phyloP scores from a whole-genome alignment of 1,140 invertebrate genomes.

The Brachystomella parvula region DNA sequence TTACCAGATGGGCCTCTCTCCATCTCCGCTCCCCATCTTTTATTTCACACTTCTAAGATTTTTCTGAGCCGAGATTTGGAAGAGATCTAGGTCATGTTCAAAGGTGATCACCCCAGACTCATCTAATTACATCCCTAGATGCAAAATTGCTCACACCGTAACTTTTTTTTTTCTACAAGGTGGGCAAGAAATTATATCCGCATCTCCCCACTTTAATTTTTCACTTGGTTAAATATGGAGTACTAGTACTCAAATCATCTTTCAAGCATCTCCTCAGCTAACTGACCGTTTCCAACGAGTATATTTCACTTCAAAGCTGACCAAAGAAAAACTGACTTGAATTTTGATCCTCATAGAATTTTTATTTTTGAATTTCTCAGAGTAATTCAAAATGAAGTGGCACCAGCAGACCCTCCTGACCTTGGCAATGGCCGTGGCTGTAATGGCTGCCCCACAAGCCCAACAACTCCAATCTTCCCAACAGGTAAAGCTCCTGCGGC shows the following conservation, averaged over 20 bases:
- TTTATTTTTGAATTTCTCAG: background rate
- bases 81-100: constrained; percentile 25
- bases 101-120: constrained; percentile 20
- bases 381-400: constrained; percentile 30
- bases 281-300: background rate
- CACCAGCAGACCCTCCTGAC: constrained; percentile 30
- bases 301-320: background rate
- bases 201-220: constrained; percentile 18
- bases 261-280: background rate
- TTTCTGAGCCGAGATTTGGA: too few relatives aligned
- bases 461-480: constrained; percentile 28
- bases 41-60: too few relatives aligned
- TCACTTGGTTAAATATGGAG: too few relatives aligned
- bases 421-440: constrained; percentile 32
- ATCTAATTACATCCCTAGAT: constrained; percentile 23
- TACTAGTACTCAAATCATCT: background rate
- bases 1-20: background rate
- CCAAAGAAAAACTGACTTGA: background rate
- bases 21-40: too few relatives aligned
- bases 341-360: background rate
- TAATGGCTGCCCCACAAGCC: constrained; percentile 33
- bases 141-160: constrained; percentile 34
- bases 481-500: constrained; percentile 33
- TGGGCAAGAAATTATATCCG: constrained; percentile 18
- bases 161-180: too few relatives aligned